Evolutionary conservation across 2,888 invertebrate genomes (phyloP).

Genomic region (Nematopogon swammerdamellus): DNA sequence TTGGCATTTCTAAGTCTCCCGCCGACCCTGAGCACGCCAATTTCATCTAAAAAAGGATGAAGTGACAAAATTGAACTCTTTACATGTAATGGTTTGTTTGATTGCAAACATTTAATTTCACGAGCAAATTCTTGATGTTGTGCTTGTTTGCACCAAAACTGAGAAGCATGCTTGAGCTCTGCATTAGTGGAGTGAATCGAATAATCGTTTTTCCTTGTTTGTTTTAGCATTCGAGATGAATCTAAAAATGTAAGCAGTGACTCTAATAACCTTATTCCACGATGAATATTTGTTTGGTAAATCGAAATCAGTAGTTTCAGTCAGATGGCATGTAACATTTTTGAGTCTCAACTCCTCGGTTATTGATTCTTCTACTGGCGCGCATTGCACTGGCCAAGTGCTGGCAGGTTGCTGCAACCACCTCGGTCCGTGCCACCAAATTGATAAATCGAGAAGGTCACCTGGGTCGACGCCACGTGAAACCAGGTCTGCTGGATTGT

Average conservation of each 20-base stretch:
- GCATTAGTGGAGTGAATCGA: not conserved
- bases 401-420: conserved; percentile 1
- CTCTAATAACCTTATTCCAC: not conserved
- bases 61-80: conserved; percentile 1
- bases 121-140: not conserved
- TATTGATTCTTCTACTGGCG: not conserved
- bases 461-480: conserved; percentile 8
- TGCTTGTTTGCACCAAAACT: not conserved
- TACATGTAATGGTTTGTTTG: not conserved
- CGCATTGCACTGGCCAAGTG: not conserved
- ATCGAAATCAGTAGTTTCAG: not conserved
- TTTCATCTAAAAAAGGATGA: conserved; percentile 1
- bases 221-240: not conserved
- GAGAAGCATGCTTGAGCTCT: not conserved
- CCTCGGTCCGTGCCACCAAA: conserved; percentile 12
- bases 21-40: conserved; percentile 1
- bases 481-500: conserved; percentile 11
- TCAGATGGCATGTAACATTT: not conserved
- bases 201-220: not conserved
- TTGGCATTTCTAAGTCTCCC: not conserved
- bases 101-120: not conserved
- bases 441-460: conserved; percentile 4
- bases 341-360: not conserved
- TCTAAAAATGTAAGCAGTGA: not conserved
- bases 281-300: not conserved